Evolutionary conservation across 2,888 invertebrate species (phyloP), one percentile per base, ranked within the genome.

Genomic region (Ichneumoninae sp.): DNA sequence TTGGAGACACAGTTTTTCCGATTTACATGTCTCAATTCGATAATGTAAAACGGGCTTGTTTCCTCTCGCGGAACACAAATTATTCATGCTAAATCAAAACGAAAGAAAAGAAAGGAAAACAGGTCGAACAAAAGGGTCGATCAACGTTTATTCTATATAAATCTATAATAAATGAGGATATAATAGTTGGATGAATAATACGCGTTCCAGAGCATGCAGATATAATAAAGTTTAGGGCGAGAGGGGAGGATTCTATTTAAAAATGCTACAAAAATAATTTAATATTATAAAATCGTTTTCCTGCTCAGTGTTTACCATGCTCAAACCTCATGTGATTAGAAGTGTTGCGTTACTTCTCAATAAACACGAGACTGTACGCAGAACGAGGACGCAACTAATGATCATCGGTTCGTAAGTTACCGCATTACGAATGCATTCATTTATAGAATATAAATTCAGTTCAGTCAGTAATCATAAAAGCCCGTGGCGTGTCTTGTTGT

Each of bases 181-280:
- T 88, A 87, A 86, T 82, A 74, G 76, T 79, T 85, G 33, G 84
- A 83, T 85, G 83, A 86, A 74, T 83, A 82, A 86, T 83, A 84
- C 71, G 84, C 85, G 86, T 85, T 87, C 74, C 70, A 82, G 76
- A 84, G 77, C 86, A 88, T 87, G 84, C 88, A 83, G 75, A 84
- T 86, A 88, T 85, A 82, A 85, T 76, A 79, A 62, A 69, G 69
- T 72, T 72, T 44, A 36, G 57, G 66, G 40, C 54, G 36, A 52
- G 52, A 30, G 33, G 66, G 70, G 36, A 72, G 33, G 82, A 74
- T 71, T 72, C 88, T 85, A 82, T 87, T 87, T 82, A 87, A 89
- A 90, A 88, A 86, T 88, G 81, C 83, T 89, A 89, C 82, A 89
- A 90, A 90, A 90, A 88, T 89, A 90, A 89, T 89, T 89, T 89